Evolutionary conservation across 2,888 invertebrate genomes (phyloP), one percentile per base, ranked within the genome.

Genomic region (Adelphocoris suturalis): DNA sequence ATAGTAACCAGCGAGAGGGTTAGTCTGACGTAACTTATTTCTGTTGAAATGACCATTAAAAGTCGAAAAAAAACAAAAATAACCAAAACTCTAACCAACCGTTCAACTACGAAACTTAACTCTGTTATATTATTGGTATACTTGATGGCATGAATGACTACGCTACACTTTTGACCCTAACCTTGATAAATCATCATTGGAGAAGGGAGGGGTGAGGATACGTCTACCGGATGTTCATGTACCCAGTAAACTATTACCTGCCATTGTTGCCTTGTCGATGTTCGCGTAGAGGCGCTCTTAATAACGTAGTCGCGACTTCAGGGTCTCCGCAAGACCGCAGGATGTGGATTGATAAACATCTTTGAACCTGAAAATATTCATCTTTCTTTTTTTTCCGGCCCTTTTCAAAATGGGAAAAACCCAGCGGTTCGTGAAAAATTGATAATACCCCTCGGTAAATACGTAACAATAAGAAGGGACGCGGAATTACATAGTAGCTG

Each of bases 361-460:
- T 78, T 46, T 13, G 78, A 9, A 46, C 37, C 47, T 46, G 78
- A 46, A 78, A 47, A 78, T 46, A 78, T 19, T 78, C 78, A 12
- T 46, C 7, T 13, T 12, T n/a, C 78, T 47, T 37, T 37, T 37
- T 37, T 37, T 37, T 14, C 12, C 1, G 52, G 28, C 76, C 76
- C 27, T 19, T 76, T 57, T 19, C 68, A 27, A 68, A 23, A 68
- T 23, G 27, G 19, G 52, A 52, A 68, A 47, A 78, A 47, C 78
- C 19, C 85, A 46, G 37, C 85, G 85, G 85, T 23, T 57, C 57
- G 85, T 85, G 85, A 85, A 85, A 85, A 85, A 85, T 85, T 85
- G 85, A 85, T 85, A 57, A 85, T 85, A 85, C 55, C n/a, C 61
- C 57, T 47, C 78, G 46, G 78, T 46, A 78, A 47, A 19, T 78